Conservation (phyloP, 2,888 invertebrate genomes). For the Palloptera scutellata region DNA sequence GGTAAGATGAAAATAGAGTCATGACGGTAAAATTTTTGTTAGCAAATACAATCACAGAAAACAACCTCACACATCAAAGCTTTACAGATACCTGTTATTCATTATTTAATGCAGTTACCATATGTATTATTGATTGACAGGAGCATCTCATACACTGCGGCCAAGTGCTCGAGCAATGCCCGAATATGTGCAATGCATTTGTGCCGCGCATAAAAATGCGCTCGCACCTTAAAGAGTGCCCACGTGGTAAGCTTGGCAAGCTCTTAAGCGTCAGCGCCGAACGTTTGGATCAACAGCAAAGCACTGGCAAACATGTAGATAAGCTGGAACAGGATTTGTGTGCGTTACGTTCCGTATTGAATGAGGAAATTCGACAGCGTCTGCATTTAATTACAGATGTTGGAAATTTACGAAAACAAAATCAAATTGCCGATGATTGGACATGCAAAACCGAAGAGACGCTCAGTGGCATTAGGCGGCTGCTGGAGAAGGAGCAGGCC, state of each 20-base stretch:
- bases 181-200: slow-evolving; percentile 75
- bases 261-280: slow-evolving; percentile 43
- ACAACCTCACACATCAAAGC: too few species aligned
- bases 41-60: too few species aligned
- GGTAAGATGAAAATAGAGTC: too few species aligned
- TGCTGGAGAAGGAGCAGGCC: slow-evolving; percentile 67
- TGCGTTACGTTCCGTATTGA: slow-evolving; percentile 56
- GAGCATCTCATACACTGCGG: slow-evolving; percentile 76
- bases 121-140: slow-evolving; percentile 60
- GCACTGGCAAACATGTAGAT: slow-evolving; percentile 47
- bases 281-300: slow-evolving; percentile 46
- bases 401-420: slow-evolving; percentile 61
- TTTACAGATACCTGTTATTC: too few species aligned
- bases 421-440: slow-evolving; percentile 63
- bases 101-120: too few species aligned
- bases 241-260: slow-evolving; percentile 46
- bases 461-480: slow-evolving; percentile 65
- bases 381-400: slow-evolving; percentile 63
- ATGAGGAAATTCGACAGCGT: slow-evolving; percentile 63
- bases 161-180: slow-evolving; percentile 76
- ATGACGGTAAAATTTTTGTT: too few species aligned
- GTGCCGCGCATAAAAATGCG: slow-evolving; percentile 72
- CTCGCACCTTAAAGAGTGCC: slow-evolving; percentile 67
- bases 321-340: slow-evolving; percentile 56
- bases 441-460: slow-evolving; percentile 54